Evolutionary conservation across 1,140 invertebrate genomes (phyloP), one percentile per base, ranked within the genome.

Genomic region (Papilio xuthus): DNA sequence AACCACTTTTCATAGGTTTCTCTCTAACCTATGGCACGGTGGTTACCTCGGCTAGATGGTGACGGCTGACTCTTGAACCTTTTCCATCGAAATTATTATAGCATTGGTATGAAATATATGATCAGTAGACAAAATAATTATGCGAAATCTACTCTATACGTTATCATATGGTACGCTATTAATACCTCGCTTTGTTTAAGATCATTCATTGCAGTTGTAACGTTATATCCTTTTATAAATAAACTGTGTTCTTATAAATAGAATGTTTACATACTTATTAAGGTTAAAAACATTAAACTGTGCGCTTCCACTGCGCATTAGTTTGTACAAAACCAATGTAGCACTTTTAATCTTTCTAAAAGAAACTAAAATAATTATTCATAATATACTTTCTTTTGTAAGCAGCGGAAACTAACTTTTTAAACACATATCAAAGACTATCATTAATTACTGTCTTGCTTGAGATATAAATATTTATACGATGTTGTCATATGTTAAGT

Each of bases 121-220:
- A 1, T 6, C 32, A 37, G 7, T 37, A 37, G 7, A 37, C 32
- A 37, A 37, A 37, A 4, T 37, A 37, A 37, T 37, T 13, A 26
- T 26, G 26, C 56, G 23, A 20, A 60, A 26, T 60, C 56, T 12
- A 26, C 20, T 60, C 10, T 9, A 60, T 50, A 18, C 18, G 18
- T 60, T 23, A 60, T 60, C 56, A 12, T 12, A 13, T 26, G 2
- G 20, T 60, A 10, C 13, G 12, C 4, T 18, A 50, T 1, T 1
- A 50, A 50, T 50, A 4, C 13, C 47, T 15, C 9, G 56, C 56
- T 26, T 60, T 60, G 20, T 50, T 6, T 50, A 60, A 26, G 23
- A 60, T 60, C 56, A 23, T 60, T 60, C 20, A 60, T 60, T 60
- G 56, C 56, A 60, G 10, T 23, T 60, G 47, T 50, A 56, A 18